These are phyloP conservation scores for Agrotis clavis DNA, from an alignment of 2,888 invertebrate genomes.

Conservation along the genomic window DNA sequence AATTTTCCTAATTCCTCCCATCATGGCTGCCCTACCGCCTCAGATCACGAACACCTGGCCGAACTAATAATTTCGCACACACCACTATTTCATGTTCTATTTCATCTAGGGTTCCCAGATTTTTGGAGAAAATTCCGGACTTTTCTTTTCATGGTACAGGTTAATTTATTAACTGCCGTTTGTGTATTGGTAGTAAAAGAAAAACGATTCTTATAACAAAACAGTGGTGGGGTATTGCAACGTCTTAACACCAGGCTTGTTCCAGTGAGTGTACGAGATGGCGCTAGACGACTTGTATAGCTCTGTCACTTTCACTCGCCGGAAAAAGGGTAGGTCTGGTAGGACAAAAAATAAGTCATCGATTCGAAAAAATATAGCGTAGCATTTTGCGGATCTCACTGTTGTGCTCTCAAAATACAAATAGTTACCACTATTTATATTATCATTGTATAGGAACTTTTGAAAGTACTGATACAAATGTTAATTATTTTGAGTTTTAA, in stretches of 20 bases:
- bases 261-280: too few species aligned
- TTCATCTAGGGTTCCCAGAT: constrained; percentile 53
- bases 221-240: too few species aligned
- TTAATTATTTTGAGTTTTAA: background rate
- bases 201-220: too few species aligned
- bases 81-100: constrained; percentile 73
- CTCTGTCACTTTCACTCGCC: too few species aligned
- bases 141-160: background rate
- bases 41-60: constrained; percentile 75
- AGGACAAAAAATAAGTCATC: too few species aligned
- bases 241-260: too few species aligned
- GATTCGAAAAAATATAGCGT: too few species aligned
- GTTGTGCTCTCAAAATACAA: background rate
- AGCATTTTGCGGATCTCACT: background rate
- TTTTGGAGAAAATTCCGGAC: background rate
- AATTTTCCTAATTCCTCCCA: constrained; percentile 4
- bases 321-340: too few species aligned
- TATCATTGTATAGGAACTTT: too few species aligned
- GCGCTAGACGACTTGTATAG: too few species aligned
- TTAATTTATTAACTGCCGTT: too few species aligned
- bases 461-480: background rate
- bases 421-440: background rate
- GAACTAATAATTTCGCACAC: constrained; percentile 79
- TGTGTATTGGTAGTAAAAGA: too few species aligned
- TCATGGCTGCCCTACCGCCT: constrained; percentile 62